Evolutionary conservation across 2,113 vertebrate genomes (phyloP), one percentile per base, ranked within the genome.

Genomic region (Desmodus rotundus): DNA sequence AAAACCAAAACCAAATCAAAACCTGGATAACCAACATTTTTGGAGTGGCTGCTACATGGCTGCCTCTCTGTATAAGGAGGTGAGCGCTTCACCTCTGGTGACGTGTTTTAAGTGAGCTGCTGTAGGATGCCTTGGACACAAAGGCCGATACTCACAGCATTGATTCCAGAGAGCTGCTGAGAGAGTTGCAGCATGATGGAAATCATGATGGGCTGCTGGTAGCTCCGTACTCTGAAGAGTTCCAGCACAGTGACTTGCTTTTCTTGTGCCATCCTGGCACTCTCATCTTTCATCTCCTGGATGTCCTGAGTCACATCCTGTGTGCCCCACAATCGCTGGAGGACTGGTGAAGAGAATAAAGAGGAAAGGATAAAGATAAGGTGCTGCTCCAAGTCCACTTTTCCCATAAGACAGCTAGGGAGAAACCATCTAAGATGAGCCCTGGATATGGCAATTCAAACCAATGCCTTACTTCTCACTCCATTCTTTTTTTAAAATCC

Each of bases 151-250:
- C 99, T 99, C 96, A 99, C 99, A 33, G 99, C 99, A 38, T 99
- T 99, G 98, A 99, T 99, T 86, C 99, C 99, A 0, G 99, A 99
- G 56, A 99, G 98, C 97, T 99, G 99, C 95, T 99, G 99, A 2
- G 99, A 99, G 26, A 99, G 99, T 97, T 99, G 99, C 20, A 99
- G 98, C 73, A 99, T 78, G n/a, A 99, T 98, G 81, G 99, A 98
- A 0, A 99, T 99, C 78, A 99, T 93, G 92, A 99, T 99, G 22
- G 99, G 99, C 92, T 99, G 99, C 2, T 98, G 99, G 97, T 99
- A 99, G 93, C 52, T 98, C 3, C 95, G 98, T 1, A 98, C 98
- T 19, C 99, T 98, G 97, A 99, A 99, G 31, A 99, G 98, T 93
- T 99, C 99, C 0, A 89, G 89, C 70, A 99, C 98, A 7, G 99